phyloP scores from a whole-genome alignment of 2,113 vertebrate genomes.

The Halichoerus grypus region DNA sequence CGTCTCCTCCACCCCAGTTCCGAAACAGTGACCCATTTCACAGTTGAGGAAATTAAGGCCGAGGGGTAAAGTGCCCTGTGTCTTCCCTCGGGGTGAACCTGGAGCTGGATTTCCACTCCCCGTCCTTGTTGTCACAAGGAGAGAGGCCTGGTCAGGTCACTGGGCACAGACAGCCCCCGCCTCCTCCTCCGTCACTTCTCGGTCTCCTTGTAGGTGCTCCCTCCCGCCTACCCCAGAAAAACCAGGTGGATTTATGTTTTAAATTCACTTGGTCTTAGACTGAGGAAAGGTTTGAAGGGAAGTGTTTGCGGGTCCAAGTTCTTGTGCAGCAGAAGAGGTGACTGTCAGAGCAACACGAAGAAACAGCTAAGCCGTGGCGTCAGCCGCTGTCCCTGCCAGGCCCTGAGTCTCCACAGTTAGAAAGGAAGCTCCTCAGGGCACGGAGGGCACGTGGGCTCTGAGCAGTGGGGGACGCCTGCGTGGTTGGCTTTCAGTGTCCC shows the following conservation, averaged over 20 bases:
- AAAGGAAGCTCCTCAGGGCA: neutral
- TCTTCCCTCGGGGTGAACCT: fast-evolving
- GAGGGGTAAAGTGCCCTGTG: fast-evolving
- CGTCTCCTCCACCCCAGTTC: fast-evolving
- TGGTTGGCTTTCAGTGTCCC: neutral
- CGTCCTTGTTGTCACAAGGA: fast-evolving
- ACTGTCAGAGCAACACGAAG: neutral
- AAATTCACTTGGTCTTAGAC: neutral
- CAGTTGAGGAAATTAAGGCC: neutral
- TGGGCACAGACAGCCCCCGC: neutral
- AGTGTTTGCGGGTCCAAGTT: fast-evolving
- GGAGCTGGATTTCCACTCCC: fast-evolving
- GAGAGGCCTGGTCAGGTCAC: neutral
- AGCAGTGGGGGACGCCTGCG: too few relatives aligned
- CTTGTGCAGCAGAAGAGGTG: fast-evolving
- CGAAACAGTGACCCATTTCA: fast-evolving
- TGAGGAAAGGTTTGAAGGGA: neutral
- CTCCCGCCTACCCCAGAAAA: neutral
- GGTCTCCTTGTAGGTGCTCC: too few relatives aligned
- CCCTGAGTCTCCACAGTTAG: fast-evolving
- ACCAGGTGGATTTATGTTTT: neutral
- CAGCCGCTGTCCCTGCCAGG: neutral
- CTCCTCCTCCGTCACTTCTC: fast-evolving
- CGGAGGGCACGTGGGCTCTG: neutral
- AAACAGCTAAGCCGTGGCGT: too few relatives aligned